Evolutionary conservation across 2,888 invertebrate genomes (phyloP).

Genomic region (Scaeva pyrastri): DNA sequence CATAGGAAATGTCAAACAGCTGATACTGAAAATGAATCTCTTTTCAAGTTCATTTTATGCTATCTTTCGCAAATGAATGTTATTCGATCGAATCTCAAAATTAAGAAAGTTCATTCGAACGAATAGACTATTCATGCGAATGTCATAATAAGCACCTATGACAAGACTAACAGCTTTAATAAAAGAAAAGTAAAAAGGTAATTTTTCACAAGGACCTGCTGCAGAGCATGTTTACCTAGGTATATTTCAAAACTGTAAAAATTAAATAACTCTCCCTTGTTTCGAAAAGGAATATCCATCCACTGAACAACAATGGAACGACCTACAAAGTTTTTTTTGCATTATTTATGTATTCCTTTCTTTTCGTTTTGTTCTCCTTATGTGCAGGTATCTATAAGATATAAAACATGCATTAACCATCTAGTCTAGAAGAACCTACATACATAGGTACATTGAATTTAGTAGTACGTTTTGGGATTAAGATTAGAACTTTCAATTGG

Average conservation of each 20-base stretch:
- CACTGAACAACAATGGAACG: neutral
- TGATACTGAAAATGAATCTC: no score
- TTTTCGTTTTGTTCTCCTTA: neutral
- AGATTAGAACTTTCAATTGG: constrained; percentile 1
- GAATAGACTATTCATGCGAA: no score
- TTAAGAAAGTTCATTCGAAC: no score
- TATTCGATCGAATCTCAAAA: no score
- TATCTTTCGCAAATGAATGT: no score
- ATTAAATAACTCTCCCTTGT: neutral
- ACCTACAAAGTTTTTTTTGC: neutral
- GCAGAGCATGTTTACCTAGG: neutral
- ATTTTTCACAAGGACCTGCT: constrained; percentile 9
- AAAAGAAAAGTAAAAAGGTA: neutral
- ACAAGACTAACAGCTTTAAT: constrained; percentile 1
- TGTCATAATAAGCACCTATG: neutral
- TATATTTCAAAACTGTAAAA: neutral
- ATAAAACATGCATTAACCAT: constrained; percentile 1
- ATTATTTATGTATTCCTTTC: constrained; percentile 21
- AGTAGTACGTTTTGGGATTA: neutral
- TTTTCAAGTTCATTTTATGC: no score
- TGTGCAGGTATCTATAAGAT: neutral
- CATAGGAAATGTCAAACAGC: no score
- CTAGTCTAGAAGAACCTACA: neutral
- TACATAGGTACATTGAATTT: neutral
- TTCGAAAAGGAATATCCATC: neutral